Evolutionary conservation across 2,113 vertebrate species (phyloP).

Genomic region (Circaetus cinerascens): DNA sequence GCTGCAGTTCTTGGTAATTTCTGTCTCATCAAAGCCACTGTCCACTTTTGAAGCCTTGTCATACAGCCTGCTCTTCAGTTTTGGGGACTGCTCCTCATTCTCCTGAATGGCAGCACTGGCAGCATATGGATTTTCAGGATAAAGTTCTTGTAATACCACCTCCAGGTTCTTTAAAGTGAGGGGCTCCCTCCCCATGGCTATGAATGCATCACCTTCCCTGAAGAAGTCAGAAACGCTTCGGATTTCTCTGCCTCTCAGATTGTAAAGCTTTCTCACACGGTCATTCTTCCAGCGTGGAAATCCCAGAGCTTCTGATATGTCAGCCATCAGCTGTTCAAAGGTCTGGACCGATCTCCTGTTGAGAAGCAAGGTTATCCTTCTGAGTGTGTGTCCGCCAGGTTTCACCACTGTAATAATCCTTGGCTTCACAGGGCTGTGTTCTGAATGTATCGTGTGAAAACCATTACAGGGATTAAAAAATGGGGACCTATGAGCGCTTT

Average conservation of each 20-base stretch:
- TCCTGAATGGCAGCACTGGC: slow-evolving; percentile 62
- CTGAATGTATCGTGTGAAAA: slow-evolving; percentile 78
- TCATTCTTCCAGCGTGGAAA: slow-evolving; percentile 90
- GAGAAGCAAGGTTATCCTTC: slow-evolving; percentile 89
- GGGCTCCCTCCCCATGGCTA: slow-evolving; percentile 85
- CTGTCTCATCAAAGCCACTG: slow-evolving; percentile 67
- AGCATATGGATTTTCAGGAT: slow-evolving; percentile 77
- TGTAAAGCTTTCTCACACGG: slow-evolving; percentile 88
- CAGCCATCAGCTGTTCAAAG: slow-evolving; percentile 88
- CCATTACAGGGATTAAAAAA: slow-evolving; percentile 45
- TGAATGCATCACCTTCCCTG: slow-evolving; percentile 85
- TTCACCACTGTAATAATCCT: slow-evolving; percentile 89
- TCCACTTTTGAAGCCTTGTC: slow-evolving; percentile 78
- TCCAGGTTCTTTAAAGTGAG: slow-evolving; percentile 82
- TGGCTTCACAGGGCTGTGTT: slow-evolving; percentile 85
- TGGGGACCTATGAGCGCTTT: slow-evolving; percentile 2
- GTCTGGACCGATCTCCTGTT: slow-evolving; percentile 89
- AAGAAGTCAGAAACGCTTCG: slow-evolving; percentile 89
- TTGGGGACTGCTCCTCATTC: slow-evolving; percentile 79
- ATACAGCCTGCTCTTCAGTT: slow-evolving; percentile 59
- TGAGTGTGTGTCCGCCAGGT: slow-evolving; percentile 72
- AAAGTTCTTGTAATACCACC: slow-evolving; percentile 86
- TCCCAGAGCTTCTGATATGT: slow-evolving; percentile 92
- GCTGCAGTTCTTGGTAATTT: neutral
- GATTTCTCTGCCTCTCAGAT: slow-evolving; percentile 81